Evolutionary conservation across 2,888 invertebrate species (phyloP).

Genomic region (Barypeithes pellucidus): DNA sequence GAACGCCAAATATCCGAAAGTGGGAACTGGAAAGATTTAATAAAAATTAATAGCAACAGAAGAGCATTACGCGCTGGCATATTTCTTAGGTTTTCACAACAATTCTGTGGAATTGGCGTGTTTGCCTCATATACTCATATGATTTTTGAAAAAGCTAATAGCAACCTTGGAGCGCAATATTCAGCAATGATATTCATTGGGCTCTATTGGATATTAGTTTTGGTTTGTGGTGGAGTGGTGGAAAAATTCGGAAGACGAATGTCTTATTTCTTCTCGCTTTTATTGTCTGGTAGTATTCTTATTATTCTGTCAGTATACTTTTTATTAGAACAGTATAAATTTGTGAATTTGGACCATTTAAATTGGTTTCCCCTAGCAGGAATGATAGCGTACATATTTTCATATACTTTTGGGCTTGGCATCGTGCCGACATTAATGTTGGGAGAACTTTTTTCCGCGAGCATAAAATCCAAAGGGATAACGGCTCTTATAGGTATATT

Average conservation of each 20-base stretch:
- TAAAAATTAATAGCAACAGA: slow-evolving; percentile 61
- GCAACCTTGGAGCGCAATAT: slow-evolving; percentile 60
- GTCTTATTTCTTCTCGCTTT: slow-evolving; percentile 61
- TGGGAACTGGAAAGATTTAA: slow-evolving; percentile 63
- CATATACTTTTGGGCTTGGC: slow-evolving; percentile 59
- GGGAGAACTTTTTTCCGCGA: slow-evolving; percentile 63
- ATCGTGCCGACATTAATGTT: slow-evolving; percentile 57
- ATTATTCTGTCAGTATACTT: slow-evolving; percentile 58
- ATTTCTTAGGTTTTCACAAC: slow-evolving; percentile 62
- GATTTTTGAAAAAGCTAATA: slow-evolving; percentile 65
- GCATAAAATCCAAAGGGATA: slow-evolving; percentile 62
- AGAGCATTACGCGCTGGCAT: slow-evolving; percentile 61
- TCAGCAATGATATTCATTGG: slow-evolving; percentile 62
- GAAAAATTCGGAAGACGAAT: slow-evolving; percentile 62
- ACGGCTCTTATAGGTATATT: slow-evolving; percentile 46
- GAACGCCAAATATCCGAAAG: slow-evolving; percentile 63
- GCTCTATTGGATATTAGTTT: slow-evolving; percentile 51
- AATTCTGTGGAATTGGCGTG: slow-evolving; percentile 62
- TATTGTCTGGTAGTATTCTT: slow-evolving; percentile 52
- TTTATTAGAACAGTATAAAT: slow-evolving; percentile 56
- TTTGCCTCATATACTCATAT: slow-evolving; percentile 63
- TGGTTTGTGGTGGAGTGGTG: slow-evolving; percentile 57
- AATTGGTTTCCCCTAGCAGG: slow-evolving; percentile 63
- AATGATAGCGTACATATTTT: slow-evolving; percentile 55
- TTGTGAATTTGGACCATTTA: slow-evolving; percentile 53